Conservation (phyloP, 2,113 vertebrate genomes). For the Galemys pyrenaicus region DNA sequence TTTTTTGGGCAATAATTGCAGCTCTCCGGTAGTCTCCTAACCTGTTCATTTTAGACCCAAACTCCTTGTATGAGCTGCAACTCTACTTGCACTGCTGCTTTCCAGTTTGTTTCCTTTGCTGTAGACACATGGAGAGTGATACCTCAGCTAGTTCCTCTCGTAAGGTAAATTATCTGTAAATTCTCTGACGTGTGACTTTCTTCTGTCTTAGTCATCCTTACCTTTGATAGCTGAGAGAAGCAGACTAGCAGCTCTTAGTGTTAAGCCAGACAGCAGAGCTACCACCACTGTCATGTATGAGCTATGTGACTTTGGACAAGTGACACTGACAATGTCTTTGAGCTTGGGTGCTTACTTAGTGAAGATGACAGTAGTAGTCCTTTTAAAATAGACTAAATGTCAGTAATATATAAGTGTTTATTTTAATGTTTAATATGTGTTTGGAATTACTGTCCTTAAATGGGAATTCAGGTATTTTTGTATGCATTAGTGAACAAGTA, state of each 20-base stretch:
- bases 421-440: not conserved
- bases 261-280: not conserved
- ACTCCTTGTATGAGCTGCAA: accelerated
- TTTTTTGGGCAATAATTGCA: not conserved
- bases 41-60: not conserved
- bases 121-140: not conserved
- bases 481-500: not conserved
- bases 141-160: not conserved
- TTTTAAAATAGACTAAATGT: constrained; percentile 7
- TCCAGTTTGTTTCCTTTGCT: not conserved
- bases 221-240: not conserved
- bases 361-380: not conserved
- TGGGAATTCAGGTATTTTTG: not conserved
- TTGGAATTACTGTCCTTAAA: not conserved
- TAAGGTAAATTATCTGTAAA: not conserved
- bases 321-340: not conserved
- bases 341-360: not conserved
- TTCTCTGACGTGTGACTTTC: not conserved
- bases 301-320: not conserved
- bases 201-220: not conserved
- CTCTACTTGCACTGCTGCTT: accelerated
- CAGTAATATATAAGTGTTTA: too few relatives aligned
- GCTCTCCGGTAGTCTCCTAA: not conserved
- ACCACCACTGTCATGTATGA: not conserved
- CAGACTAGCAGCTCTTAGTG: not conserved